Percentiles rank a stretch among this genome's conserved stretches.
phyloP scores from a whole-genome alignment of 2,888 invertebrate genomes.

The Drosophila leonis region DNA sequence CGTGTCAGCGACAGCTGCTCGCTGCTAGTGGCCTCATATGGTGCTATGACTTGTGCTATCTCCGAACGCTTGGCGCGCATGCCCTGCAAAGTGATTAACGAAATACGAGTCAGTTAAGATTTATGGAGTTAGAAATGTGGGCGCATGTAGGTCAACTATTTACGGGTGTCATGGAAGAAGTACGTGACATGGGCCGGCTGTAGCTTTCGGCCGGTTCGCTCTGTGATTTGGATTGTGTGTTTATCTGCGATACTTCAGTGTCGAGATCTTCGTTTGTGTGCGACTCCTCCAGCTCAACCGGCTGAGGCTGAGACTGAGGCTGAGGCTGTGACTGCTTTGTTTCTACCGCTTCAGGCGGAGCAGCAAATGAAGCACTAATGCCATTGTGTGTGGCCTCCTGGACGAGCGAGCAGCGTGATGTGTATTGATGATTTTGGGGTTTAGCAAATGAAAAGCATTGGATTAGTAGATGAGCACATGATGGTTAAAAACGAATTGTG shows the following conservation, averaged over 20 bases:
- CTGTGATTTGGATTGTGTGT: conserved; percentile 84
- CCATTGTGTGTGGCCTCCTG: conserved; percentile 69
- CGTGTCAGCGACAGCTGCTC: conserved; percentile 96
- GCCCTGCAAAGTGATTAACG: conserved; percentile 84
- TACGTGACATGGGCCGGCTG: conserved; percentile 86
- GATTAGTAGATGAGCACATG: conserved; percentile 76
- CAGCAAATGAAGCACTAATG: conserved; percentile 57
- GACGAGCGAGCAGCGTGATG: conserved; percentile 48
- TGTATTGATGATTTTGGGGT: conserved; percentile 35
- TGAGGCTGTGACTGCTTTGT: conserved; percentile 36
- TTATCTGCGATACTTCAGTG: conserved; percentile 86
- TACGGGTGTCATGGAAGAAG: conserved; percentile 86
- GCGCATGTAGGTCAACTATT: conserved; percentile 71
- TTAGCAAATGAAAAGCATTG: conserved; percentile 77
- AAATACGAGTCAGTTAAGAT: conserved; percentile 16
- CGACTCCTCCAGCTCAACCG: conserved; percentile 79
- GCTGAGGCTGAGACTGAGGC: conserved; percentile 42
- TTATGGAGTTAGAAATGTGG: background rate
- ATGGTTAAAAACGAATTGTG: conserved; percentile 47
- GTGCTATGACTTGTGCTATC: conserved; percentile 97
- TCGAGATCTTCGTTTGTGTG: conserved; percentile 85
- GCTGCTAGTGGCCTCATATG: conserved; percentile 95
- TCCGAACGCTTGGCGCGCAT: conserved; percentile 92
- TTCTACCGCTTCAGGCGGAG: conserved; percentile 41
- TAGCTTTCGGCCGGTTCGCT: conserved; percentile 84